Evolutionary conservation across 2,797 vertebrate species (phyloP).

Genomic region (Furcifer pardalis): DNA sequence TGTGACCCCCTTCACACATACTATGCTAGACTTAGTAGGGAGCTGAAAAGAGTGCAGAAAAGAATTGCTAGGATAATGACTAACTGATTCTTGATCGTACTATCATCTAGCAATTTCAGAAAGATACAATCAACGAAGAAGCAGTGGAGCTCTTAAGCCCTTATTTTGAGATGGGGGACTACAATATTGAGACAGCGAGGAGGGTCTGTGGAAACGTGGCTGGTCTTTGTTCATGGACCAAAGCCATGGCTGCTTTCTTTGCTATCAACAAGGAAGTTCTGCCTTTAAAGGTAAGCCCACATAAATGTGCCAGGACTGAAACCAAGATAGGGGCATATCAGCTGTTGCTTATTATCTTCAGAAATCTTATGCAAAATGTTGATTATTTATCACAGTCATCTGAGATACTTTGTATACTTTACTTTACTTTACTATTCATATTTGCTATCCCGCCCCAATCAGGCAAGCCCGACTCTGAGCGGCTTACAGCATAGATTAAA

Average conservation of each 20-base stretch:
- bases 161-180: conserved; percentile 94
- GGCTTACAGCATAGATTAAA: no score
- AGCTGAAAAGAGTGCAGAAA: neutral
- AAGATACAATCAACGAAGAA: conserved; percentile 95
- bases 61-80: neutral
- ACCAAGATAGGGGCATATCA: neutral
- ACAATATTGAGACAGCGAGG: conserved; percentile 94
- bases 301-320: neutral
- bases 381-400: neutral
- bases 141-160: conserved; percentile 91
- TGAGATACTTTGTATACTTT: neutral
- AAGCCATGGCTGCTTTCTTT: conserved; percentile 95
- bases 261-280: conserved; percentile 96
- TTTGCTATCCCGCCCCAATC: no score
- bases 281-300: conserved; percentile 89
- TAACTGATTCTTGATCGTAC: neutral
- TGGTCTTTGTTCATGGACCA: conserved; percentile 96
- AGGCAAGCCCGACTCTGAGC: no score
- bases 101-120: conserved; percentile 88
- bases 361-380: neutral
- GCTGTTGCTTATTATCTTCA: neutral
- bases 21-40: neutral
- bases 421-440: no score
- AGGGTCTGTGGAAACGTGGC: conserved; percentile 95
- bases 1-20: neutral